Evolutionary conservation across 2,888 invertebrate species (phyloP).

Genomic region (Ochlodes sylvanus): DNA sequence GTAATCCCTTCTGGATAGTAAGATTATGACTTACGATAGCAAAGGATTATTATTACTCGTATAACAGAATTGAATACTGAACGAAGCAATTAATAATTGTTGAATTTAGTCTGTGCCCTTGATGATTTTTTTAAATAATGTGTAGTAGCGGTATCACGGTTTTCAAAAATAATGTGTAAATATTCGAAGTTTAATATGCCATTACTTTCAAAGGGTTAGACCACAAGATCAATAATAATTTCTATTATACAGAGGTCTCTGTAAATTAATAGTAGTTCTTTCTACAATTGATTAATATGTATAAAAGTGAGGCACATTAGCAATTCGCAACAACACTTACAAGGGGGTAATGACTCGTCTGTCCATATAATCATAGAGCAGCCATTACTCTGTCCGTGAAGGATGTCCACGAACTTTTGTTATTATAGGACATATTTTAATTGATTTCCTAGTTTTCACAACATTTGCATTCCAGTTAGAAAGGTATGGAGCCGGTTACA

Average conservation of each 20-base stretch:
- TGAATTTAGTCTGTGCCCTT: no score
- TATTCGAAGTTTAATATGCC: slow-evolving; percentile 37
- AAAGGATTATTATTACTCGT: no score
- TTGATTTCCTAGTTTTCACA: no score
- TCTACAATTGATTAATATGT: slow-evolving; percentile 76
- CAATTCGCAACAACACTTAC: slow-evolving; percentile 84
- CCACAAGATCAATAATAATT: slow-evolving; percentile 7
- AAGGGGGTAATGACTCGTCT: slow-evolving; percentile 83
- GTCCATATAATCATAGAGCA: slow-evolving; percentile 85
- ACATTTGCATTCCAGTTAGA: no score
- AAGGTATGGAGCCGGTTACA: no score
- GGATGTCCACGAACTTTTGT: slow-evolving; percentile 49
- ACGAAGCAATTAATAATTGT: no score
- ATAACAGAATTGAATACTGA: no score
- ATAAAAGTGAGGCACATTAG: slow-evolving; percentile 81
- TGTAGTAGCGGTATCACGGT: no score
- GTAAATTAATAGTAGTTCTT: slow-evolving; percentile 19
- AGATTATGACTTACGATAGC: no score
- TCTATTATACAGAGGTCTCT: background rate
- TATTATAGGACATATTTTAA: slow-evolving; percentile 35
- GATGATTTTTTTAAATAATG: no score
- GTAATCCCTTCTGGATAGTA: no score
- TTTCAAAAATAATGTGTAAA: slow-evolving; percentile 38
- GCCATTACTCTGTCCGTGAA: slow-evolving; percentile 74
- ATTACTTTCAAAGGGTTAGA: slow-evolving; percentile 38